A percentile compares a stretch with the other conserved stretches of the same genome.
Conservation (phyloP, 1,140 invertebrate species). For the Hetaerina americana region DNA sequence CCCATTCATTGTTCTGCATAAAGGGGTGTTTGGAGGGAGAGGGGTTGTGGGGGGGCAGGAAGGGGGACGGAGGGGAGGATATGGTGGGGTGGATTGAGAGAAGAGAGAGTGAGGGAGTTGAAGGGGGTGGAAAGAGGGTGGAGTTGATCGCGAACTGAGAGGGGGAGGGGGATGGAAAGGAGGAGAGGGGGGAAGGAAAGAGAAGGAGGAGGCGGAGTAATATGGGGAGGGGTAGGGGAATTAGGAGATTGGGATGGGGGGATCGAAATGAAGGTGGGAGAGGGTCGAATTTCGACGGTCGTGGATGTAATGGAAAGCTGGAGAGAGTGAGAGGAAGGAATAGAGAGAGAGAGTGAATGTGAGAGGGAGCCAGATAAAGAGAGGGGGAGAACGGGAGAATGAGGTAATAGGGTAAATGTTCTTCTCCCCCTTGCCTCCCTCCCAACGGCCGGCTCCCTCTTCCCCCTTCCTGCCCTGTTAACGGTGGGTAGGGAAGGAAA, state of each 20-base stretch:
- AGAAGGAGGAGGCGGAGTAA: not conserved
- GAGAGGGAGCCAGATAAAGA: not conserved
- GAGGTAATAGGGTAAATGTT: not conserved
- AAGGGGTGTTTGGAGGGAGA: not conserved
- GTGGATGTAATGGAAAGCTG: no score
- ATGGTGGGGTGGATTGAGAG: not conserved
- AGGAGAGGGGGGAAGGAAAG: no score
- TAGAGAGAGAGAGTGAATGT: not conserved
- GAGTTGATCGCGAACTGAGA: no score
- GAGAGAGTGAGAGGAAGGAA: not conserved
- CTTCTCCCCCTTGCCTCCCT: no score
- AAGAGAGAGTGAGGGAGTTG: not conserved
- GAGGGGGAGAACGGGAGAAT: not conserved
- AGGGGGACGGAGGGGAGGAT: not conserved
- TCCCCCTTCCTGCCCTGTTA: no score
- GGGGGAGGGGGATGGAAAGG: not conserved
- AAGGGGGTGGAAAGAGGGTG: no score
- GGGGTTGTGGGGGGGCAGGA: not conserved
- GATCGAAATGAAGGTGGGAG: no score
- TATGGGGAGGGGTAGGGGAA: no score
- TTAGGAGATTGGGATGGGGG: not conserved
- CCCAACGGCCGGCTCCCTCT: no score
- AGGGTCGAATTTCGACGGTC: no score
- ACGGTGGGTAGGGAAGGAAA: not conserved
- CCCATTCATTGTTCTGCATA: not conserved